Evolutionary conservation across 1,140 invertebrate species (phyloP), one percentile per base, ranked within the genome.

Genomic region (Tetramorium parvispinum): DNA sequence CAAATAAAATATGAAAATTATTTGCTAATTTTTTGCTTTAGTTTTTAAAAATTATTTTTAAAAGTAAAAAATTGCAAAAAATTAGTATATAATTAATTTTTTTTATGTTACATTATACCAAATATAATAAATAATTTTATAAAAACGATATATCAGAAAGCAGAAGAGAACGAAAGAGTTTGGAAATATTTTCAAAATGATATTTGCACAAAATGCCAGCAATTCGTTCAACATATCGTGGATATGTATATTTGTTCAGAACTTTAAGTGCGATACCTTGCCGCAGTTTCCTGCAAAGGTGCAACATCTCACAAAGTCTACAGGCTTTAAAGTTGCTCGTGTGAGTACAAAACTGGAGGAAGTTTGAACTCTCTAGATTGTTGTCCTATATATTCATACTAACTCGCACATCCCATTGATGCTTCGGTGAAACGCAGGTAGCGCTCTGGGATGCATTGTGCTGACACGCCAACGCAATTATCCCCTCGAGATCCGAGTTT

Each of bases 321-420:
- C 21, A 3, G 13, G 16, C 51, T 66, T 88, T 78, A 89, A 85
- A 73, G 61, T 65, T 51, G 11, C 11, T 37, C 46, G 51, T 43
- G 18, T 32, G 21, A 43, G 32, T 18, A 59, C 37, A 51, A 78
- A 79, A 78, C 83, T 65, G 51, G 37, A 66, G 32, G 7, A n/a
- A 43, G 27, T 85, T 55, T 57, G 43, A 68, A 68, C 27, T 27
- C 73, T 24, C 49, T 57, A 51, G 55, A 79, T 70, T 78, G 78
- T 63, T 70, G 90, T 86, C 75, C 88, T 78, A 89, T 70, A 85
- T 89, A 85, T 81, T 70, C 79, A 57, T 75, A 87, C 46, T 81
- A 85, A 66, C 73, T 40, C 32, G 37, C 40, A 65, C 32, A 70
- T 83, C 43, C 63, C 73, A 68, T 79, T 63, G 71, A 46, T 51